phyloP scores from a whole-genome alignment of 1,140 invertebrate species.

The Drosophila sp. region DNA sequence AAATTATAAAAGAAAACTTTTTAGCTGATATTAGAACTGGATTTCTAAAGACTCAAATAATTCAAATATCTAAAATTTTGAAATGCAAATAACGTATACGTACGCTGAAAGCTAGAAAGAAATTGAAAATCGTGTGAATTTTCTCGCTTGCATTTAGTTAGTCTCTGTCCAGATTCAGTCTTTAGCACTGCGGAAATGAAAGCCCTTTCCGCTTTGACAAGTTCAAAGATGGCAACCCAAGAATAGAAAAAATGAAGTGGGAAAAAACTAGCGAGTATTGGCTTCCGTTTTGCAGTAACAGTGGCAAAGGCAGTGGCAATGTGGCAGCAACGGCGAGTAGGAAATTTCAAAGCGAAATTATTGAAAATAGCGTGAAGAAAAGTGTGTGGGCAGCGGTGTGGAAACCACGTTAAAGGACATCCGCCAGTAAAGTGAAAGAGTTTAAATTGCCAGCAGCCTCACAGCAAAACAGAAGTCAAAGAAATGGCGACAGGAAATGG shows the following conservation, averaged over 20 bases:
- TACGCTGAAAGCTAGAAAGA: not conserved
- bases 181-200: constrained; percentile 71
- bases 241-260: constrained; percentile 31
- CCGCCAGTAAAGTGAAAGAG: constrained; percentile 76
- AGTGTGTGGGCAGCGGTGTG: constrained; percentile 67
- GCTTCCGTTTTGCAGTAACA: constrained; percentile 65
- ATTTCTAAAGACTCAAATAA: too few relatives aligned
- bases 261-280: constrained; percentile 61
- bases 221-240: constrained; percentile 64
- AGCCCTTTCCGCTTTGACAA: constrained; percentile 74
- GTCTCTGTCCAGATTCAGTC: constrained; percentile 28
- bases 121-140: constrained; percentile 3
- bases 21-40: too few relatives aligned
- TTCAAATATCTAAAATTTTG: too few relatives aligned
- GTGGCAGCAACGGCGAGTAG: constrained; percentile 43
- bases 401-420: constrained; percentile 82
- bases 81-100: not conserved
- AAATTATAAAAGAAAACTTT: not conserved
- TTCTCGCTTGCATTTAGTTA: constrained; percentile 38
- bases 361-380: constrained; percentile 76
- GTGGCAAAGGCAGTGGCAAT: too few relatives aligned
- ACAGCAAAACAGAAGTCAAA: constrained; percentile 56
- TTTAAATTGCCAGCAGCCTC: constrained; percentile 58
- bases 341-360: constrained; percentile 81
- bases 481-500: constrained; percentile 79